Evolutionary conservation across 2,113 vertebrate species (phyloP).

Genomic region (Cochlearius cochlearius): DNA sequence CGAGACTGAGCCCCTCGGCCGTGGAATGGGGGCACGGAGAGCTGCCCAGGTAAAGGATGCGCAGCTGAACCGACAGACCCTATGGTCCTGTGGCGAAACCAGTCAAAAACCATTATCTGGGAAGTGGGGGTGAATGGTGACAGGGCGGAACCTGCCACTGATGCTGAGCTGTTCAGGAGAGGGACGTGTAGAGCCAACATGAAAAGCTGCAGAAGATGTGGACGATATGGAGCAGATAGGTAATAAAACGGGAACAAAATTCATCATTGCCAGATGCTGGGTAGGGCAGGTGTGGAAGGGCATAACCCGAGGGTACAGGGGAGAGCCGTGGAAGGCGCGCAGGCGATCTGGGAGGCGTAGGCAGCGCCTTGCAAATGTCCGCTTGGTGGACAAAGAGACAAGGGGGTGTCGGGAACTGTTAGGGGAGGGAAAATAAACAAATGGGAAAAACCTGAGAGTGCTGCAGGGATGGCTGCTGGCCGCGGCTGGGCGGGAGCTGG

Average conservation of each 20-base stretch:
- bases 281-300: background rate
- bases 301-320: background rate
- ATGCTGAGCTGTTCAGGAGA: background rate
- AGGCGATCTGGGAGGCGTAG: background rate
- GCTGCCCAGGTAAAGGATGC: background rate
- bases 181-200: background rate
- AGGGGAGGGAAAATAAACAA: background rate
- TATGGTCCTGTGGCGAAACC: background rate
- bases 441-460: background rate
- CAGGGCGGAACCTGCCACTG: background rate
- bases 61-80: background rate
- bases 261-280: background rate
- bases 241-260: background rate
- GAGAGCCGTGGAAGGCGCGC: background rate
- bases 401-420: background rate
- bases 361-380: background rate
- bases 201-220: background rate
- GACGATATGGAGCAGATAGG: background rate
- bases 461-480: background rate
- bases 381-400: background rate
- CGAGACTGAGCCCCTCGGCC: background rate
- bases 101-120: background rate
- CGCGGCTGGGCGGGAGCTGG: background rate
- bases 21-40: background rate
- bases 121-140: background rate